phyloP scores from a whole-genome alignment of 2,113 vertebrate species.

The Anoplopoma fimbria region DNA sequence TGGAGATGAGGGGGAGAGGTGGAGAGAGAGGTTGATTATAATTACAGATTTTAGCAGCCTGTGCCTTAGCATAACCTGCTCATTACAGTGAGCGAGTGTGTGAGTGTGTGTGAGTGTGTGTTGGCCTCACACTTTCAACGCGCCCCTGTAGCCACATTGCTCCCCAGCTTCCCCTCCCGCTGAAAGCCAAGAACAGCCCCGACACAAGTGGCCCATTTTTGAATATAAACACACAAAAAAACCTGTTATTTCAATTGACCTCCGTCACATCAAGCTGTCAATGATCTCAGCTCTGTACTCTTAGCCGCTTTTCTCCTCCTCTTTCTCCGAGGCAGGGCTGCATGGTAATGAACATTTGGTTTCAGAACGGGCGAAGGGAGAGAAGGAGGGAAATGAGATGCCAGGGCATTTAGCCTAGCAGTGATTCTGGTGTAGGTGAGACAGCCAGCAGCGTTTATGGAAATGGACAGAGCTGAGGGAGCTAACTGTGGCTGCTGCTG shows the following conservation, averaged over 20 bases:
- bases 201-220: constrained; percentile 84
- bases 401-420: constrained; percentile 85
- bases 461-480: constrained; percentile 84
- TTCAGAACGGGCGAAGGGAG: constrained; percentile 73
- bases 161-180: constrained; percentile 72
- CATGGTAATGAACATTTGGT: constrained; percentile 87
- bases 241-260: constrained; percentile 91
- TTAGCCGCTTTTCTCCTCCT: constrained; percentile 73
- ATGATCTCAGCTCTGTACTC: constrained; percentile 87
- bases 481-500: constrained; percentile 64
- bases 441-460: constrained; percentile 88
- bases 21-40: constrained; percentile 84
- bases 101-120: constrained; percentile 43
- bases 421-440: constrained; percentile 82
- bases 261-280: constrained; percentile 89
- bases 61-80: constrained; percentile 86
- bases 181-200: constrained; percentile 69
- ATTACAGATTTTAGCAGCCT: constrained; percentile 85
- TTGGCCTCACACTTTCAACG: constrained; percentile 50
- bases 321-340: constrained; percentile 79
- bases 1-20: constrained; percentile 52
- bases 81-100: constrained; percentile 77
- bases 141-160: constrained; percentile 72
- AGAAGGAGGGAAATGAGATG: constrained; percentile 80
- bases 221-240: constrained; percentile 86